Evolutionary conservation across 1,140 invertebrate species (phyloP).

Genomic region (Potamilus streckersoni): DNA sequence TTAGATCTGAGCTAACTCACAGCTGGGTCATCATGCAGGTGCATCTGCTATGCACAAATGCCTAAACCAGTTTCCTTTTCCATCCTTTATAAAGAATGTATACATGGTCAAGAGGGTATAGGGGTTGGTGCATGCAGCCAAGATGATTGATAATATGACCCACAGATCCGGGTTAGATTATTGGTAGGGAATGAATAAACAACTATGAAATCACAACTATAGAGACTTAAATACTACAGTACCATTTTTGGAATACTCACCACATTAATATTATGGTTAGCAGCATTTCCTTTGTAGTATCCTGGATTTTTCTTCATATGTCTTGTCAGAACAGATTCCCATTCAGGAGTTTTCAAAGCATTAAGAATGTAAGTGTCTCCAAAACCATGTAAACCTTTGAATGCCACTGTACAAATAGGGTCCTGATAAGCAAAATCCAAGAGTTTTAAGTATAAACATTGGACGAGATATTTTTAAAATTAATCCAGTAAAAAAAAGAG

Average conservation of each 20-base stretch:
- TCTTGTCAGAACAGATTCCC: constrained; percentile 13
- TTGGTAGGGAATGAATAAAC: neutral
- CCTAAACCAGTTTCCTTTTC: too few species aligned
- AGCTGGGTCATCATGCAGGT: neutral
- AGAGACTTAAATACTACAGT: too few species aligned
- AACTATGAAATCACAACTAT: neutral
- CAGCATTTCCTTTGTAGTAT: constrained; percentile 16
- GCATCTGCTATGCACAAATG: too few species aligned
- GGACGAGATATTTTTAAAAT: too few species aligned
- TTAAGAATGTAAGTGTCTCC: constrained; percentile 16
- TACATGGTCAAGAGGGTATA: too few species aligned
- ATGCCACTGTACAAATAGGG: constrained; percentile 13
- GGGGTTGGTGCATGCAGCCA: too few species aligned
- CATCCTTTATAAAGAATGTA: too few species aligned
- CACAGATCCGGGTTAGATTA: neutral
- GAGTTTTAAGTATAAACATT: too few species aligned
- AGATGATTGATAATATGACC: neutral
- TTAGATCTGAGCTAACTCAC: neutral
- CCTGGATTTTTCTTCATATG: constrained; percentile 9
- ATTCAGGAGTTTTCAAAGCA: constrained; percentile 10
- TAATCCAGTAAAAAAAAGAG: too few species aligned
- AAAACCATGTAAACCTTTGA: constrained; percentile 6
- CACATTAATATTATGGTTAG: constrained; percentile 10
- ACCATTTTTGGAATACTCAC: constrained; percentile 2
- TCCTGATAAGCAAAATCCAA: too few species aligned